phyloP scores from a whole-genome alignment of 1,140 invertebrate genomes.

The Neodiprion virginianus region DNA sequence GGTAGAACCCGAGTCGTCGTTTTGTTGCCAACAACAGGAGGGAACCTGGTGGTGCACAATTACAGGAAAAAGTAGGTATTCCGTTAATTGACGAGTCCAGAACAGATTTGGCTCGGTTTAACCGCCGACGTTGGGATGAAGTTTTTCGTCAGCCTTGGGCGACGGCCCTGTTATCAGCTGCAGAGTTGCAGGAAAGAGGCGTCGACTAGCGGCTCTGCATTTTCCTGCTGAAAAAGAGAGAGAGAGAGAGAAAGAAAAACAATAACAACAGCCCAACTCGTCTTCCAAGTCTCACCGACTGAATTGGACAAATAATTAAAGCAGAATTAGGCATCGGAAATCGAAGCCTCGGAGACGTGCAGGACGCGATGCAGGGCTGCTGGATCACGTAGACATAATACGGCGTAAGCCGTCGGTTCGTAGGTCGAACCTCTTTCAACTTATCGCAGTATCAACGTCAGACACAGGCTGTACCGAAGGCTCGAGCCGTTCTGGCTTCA shows the following conservation, averaged over 20 bases:
- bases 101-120: background rate
- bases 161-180: background rate
- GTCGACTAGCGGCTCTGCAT: background rate
- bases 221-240: background rate
- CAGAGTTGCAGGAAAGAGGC: background rate
- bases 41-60: background rate
- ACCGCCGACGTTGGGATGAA: too few species aligned
- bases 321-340: background rate
- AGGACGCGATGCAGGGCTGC: background rate
- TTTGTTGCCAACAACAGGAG: too few species aligned
- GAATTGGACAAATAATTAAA: background rate
- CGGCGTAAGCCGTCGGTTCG: conserved; percentile 43
- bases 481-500: conserved; percentile 33
- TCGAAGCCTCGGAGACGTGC: background rate
- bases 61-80: background rate
- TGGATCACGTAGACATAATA: background rate
- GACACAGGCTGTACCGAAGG: conserved; percentile 46
- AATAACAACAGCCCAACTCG: background rate
- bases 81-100: background rate
- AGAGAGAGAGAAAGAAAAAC: background rate
- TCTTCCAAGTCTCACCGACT: too few species aligned
- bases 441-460: conserved; percentile 63
- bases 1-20: too few species aligned
- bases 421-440: conserved; percentile 60
- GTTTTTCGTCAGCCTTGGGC: background rate